Conservation (phyloP, 2,797 vertebrate species). For the Anas flavirostris region DNA sequence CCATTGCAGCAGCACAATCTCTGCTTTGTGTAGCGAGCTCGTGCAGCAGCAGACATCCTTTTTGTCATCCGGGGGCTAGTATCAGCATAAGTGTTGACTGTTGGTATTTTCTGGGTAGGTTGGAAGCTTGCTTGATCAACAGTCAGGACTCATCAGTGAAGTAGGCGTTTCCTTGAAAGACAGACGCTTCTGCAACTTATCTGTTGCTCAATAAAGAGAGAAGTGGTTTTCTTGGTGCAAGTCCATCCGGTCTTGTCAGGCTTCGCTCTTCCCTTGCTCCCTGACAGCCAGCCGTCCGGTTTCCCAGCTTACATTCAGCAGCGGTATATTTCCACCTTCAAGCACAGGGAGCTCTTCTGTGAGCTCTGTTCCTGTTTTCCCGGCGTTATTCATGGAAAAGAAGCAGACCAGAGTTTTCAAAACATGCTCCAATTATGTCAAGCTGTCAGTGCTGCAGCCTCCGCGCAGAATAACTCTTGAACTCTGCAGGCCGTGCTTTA, state of each 20-base stretch:
- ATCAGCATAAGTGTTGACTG: not conserved
- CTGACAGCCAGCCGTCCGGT: not conserved
- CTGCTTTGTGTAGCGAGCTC: not conserved
- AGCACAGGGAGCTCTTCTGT: not conserved
- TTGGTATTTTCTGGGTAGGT: not conserved
- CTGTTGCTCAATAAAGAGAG: not conserved
- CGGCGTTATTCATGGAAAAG: constrained; percentile 40
- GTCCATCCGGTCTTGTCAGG: not conserved
- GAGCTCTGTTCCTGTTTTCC: constrained; percentile 31
- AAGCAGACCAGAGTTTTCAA: constrained; percentile 35
- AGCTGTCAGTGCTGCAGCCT: constrained; percentile 24
- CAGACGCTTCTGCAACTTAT: not conserved
- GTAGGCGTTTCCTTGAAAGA: not conserved
- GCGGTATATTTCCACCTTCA: constrained; percentile 31
- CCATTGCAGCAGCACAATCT: not conserved
- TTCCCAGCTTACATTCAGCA: constrained; percentile 16
- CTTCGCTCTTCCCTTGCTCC: not conserved
- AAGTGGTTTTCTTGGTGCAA: not conserved
- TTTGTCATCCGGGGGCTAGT: not conserved
- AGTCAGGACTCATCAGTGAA: not conserved
- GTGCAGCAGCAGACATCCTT: constrained; percentile 7
- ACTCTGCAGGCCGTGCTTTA: not conserved
- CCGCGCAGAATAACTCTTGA: constrained; percentile 15
- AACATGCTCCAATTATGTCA: constrained; percentile 64
- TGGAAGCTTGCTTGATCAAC: not conserved